Base-by-base conservation (phyloP, 1,140 invertebrate species). In the Nasonia giraulti region DNA sequence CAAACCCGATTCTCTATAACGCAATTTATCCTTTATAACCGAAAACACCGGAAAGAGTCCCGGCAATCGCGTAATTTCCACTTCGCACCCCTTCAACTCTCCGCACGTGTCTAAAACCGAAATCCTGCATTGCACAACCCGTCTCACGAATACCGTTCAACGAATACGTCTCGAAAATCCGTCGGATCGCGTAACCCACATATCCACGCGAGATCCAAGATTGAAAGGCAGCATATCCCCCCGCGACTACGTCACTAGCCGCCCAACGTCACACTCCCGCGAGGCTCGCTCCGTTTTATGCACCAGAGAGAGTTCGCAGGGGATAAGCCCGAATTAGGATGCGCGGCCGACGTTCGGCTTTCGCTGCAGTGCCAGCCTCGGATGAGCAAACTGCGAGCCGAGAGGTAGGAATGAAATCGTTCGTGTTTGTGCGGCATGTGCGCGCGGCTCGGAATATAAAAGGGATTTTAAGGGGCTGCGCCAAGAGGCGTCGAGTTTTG, bases 311-410 rank as follows among this genome's bases (percentile, higher is more conserved):
- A 27, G 40, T 55, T 44, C 23, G 33, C 4, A 47, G 77, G 71
- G 77, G 79, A 77, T 81, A 81, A 85, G 71, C 84, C 33, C 7
- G 62, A 85, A 85, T 85, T 85, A 81, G 84, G 79, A 85, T 85
- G 84, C 84, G 33, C 31, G 40, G 55, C 83, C 83, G 71, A n/a
- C 73, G 37, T 66, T 73, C 71, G 23, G 81, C 31, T 74, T 69
- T 33, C 4, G 31, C 27, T 55, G 12, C 23, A 33, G 0, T 50
- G 12, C 1, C 69, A 71, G 69, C 44, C 37, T 12, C 47, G 77
- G 33, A 50, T 75, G 44, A 78, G 23, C 76, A 78, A 78, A 78
- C 76, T 47, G 27, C 27, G 55, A 44, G 12, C n/a, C 8, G 20
- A 55, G 20, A 37, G 81, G 7, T 50, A 12, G 68, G 37, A 73